phyloP scores from a whole-genome alignment of 2,797 vertebrate species.

The Sorex maritimensis region DNA sequence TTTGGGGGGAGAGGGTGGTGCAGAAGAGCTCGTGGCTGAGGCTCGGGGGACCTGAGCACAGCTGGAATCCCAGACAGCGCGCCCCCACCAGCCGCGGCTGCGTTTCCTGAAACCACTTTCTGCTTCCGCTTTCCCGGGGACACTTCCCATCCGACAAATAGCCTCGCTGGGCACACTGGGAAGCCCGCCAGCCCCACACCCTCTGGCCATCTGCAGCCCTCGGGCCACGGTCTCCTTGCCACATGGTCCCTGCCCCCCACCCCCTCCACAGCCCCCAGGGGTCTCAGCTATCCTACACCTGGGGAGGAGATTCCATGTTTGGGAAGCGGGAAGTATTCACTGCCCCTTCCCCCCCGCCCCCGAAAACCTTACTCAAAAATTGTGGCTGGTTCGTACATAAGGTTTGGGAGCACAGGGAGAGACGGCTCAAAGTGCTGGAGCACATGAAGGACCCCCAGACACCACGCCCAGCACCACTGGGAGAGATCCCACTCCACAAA shows the following conservation, averaged over 20 bases:
- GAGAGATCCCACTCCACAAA: too few species aligned
- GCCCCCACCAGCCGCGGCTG: neutral
- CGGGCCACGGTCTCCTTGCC: neutral
- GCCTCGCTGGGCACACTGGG: neutral
- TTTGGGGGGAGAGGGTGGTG: neutral
- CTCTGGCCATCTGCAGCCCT: neutral
- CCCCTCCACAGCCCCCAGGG: neutral
- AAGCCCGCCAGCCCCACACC: neutral
- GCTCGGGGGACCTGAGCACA: neutral
- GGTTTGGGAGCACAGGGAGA: neutral
- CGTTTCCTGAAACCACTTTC: slow-evolving; percentile 61
- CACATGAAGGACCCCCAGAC: too few species aligned
- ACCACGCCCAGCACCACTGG: too few species aligned
- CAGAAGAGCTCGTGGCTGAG: neutral
- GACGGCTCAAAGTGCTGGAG: too few species aligned
- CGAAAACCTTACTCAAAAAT: neutral
- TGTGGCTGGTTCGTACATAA: neutral
- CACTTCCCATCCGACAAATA: slow-evolving; percentile 14
- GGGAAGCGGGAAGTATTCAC: neutral
- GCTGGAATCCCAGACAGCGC: slow-evolving; percentile 53
- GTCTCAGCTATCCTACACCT: too few species aligned
- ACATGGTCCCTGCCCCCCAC: too few species aligned
- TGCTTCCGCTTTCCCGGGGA: slow-evolving; percentile 23
- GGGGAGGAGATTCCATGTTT: too few species aligned
- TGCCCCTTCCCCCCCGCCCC: neutral